phyloP scores from a whole-genome alignment of 2,113 vertebrate species.

The Dicerorhinus sumatrensis region DNA sequence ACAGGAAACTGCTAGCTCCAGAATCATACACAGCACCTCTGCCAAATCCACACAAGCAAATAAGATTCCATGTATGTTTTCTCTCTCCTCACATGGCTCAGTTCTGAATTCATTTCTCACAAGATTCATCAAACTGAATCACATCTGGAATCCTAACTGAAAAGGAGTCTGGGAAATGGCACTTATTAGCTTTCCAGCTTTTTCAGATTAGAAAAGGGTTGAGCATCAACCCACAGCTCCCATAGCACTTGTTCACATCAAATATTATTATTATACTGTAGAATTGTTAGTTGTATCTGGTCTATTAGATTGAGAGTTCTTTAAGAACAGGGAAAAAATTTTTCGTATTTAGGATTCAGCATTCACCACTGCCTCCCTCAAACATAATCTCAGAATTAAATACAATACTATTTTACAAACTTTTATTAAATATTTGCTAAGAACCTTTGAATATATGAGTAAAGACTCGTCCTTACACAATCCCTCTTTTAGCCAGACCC shows the following conservation, averaged over 20 bases:
- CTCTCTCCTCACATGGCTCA: background rate
- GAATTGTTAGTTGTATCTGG: background rate
- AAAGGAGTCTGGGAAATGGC: slow-evolving; percentile 17
- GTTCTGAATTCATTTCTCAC: slow-evolving; percentile 49
- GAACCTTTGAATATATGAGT: background rate
- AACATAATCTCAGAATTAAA: slow-evolving; percentile 34
- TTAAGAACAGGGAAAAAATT: slow-evolving; percentile 33
- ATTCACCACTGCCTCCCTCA: slow-evolving; percentile 20
- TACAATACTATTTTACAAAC: background rate
- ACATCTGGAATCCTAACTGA: slow-evolving; percentile 13
- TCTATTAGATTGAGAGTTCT: slow-evolving; percentile 41
- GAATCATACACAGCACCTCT: background rate
- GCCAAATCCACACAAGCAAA: background rate
- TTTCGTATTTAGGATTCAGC: slow-evolving; percentile 13
- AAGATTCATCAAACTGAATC: background rate
- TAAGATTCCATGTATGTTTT: background rate
- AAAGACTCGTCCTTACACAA: background rate
- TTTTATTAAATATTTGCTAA: background rate
- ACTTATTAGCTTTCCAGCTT: slow-evolving; percentile 11
- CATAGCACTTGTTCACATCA: slow-evolving; percentile 37
- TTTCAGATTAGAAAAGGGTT: slow-evolving; percentile 33
- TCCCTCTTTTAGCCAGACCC: background rate
- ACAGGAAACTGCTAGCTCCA: background rate
- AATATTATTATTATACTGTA: background rate
- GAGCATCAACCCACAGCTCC: background rate